A percentile compares a stretch with the other conserved stretches of the same genome.
Conservation (phyloP, 1,140 invertebrate species). For the Sarcophaga bullata region DNA sequence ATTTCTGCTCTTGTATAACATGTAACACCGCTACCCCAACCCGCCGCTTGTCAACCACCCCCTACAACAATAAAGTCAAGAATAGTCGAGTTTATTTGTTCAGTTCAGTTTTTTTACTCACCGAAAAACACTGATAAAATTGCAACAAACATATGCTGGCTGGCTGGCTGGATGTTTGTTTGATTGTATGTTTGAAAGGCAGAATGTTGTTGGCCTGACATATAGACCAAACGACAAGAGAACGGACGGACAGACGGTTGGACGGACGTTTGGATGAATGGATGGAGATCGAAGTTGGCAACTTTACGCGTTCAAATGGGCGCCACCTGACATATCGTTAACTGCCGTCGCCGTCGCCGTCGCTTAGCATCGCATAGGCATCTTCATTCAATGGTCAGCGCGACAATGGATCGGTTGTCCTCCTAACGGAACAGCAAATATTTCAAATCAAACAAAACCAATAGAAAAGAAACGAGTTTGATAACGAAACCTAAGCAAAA, state of each 20-base stretch:
- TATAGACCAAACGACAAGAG: conserved; percentile 17
- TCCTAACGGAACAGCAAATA: conserved; percentile 43
- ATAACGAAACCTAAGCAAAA: neutral
- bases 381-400: conserved; percentile 64
- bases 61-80: neutral
- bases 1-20: neutral
- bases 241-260: neutral
- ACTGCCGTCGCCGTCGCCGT: conserved; percentile 49
- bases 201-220: neutral
- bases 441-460: neutral
- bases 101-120: too few relatives aligned
- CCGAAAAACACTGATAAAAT: too few relatives aligned
- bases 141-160: conserved; percentile 26
- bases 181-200: neutral
- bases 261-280: neutral
- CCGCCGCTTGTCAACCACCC: neutral
- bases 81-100: neutral
- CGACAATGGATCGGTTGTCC: conserved; percentile 58
- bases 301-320: conserved; percentile 32
- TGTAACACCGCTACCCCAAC: neutral
- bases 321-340: conserved; percentile 57
- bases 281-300: conserved; percentile 13
- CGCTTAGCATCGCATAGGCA: conserved; percentile 10
- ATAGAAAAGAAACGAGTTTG: neutral
- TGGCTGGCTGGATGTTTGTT: neutral